These are phyloP conservation scores for Proctacanthus coquilletti DNA, from an alignment of 1,140 invertebrate species.

Conservation along the genomic window DNA sequence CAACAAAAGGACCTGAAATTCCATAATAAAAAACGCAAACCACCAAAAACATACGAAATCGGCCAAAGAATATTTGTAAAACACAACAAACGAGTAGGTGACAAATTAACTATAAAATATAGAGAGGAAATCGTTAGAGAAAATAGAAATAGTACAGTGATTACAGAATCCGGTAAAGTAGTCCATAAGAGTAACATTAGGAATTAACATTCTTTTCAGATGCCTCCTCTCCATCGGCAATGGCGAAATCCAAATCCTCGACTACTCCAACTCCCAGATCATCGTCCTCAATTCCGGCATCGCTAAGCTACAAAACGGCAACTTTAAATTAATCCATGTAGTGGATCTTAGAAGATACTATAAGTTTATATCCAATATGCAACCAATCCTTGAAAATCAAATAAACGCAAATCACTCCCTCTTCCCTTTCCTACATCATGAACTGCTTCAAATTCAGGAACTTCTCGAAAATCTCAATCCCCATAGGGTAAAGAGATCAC, in stretches of 20 bases:
- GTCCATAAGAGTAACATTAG: background rate
- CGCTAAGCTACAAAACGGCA: background rate
- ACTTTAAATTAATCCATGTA: background rate
- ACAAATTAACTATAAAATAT: background rate
- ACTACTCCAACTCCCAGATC: too few species aligned
- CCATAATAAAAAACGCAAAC: slow-evolving; percentile 4
- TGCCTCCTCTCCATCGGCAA: background rate
- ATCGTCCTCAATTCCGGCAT: too few species aligned
- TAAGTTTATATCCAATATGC: too few species aligned
- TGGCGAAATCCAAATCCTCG: too few species aligned
- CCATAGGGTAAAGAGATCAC: background rate
- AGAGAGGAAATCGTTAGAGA: background rate
- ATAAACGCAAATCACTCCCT: background rate
- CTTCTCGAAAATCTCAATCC: background rate
- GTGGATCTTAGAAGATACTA: background rate
- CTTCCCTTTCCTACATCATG: background rate
- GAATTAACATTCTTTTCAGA: background rate
- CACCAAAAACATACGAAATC: background rate
- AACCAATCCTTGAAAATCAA: background rate
- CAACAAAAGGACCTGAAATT: slow-evolving; percentile 3
- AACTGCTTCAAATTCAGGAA: too few species aligned
- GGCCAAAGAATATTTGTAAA: slow-evolving; percentile 6
- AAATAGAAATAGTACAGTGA: background rate
- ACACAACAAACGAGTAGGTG: slow-evolving; percentile 6
- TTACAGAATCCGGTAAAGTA: slow-evolving; percentile 1